phyloP scores from a whole-genome alignment of 2,888 invertebrate species.

The Caenorhabditis panamensis region DNA sequence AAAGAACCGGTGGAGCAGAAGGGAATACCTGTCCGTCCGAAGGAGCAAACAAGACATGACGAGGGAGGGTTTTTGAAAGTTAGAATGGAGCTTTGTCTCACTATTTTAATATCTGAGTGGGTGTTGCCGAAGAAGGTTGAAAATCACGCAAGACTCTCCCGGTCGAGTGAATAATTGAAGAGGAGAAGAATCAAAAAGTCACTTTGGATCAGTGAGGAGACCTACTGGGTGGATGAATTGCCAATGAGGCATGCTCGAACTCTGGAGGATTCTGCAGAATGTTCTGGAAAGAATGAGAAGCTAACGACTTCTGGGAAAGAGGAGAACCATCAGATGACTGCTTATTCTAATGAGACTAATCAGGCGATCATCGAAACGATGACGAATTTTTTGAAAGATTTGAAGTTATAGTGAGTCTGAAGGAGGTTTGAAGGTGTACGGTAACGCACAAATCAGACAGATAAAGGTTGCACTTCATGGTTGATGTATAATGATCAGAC shows the following conservation, averaged over 20 bases:
- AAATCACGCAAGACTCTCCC: background rate
- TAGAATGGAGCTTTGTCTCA: too few species aligned
- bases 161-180: slow-evolving; percentile 7
- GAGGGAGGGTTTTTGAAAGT: slow-evolving; percentile 2
- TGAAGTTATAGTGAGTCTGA: background rate
- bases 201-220: background rate
- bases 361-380: slow-evolving; percentile 6
- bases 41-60: background rate
- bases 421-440: background rate
- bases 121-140: slow-evolving; percentile 3
- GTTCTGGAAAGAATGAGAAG: background rate
- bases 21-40: background rate
- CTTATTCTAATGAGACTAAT: slow-evolving; percentile 15
- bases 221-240: background rate
- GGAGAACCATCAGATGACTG: background rate
- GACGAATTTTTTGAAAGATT: background rate
- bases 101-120: slow-evolving; percentile 5
- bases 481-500: background rate
- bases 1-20: slow-evolving; percentile 8
- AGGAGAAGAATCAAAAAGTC: background rate
- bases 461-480: background rate
- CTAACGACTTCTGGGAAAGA: slow-evolving; percentile 10
- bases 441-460: background rate
- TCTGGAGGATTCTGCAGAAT: background rate
- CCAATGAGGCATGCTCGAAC: background rate